Evolutionary conservation across 2,888 invertebrate species (phyloP).

Genomic region (Meiosimyza decipiens): DNA sequence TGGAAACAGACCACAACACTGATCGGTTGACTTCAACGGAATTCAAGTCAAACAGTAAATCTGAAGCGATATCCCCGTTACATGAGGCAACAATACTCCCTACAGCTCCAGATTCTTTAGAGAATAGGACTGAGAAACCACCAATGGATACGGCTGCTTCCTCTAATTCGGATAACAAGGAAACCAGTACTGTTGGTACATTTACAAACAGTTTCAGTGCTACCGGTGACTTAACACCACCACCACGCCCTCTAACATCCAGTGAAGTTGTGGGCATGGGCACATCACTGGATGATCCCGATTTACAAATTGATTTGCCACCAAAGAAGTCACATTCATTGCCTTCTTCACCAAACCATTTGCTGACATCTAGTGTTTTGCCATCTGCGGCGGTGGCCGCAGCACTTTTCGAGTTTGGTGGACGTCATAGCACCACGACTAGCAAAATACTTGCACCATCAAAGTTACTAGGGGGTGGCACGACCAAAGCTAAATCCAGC

Average conservation of each 20-base stretch:
- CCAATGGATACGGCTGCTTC: conserved; percentile 15
- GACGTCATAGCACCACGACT: conserved; percentile 41
- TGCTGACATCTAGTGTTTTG: conserved; percentile 43
- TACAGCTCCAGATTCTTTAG: conserved; percentile 35
- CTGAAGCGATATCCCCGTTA: conserved; percentile 37
- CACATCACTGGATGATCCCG: conserved; percentile 51
- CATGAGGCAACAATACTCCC: conserved; percentile 16
- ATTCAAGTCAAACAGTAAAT: too few species aligned
- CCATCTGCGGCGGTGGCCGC: conserved; percentile 49
- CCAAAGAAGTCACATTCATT: conserved; percentile 61
- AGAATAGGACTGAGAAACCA: conserved; percentile 22
- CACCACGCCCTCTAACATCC: conserved; percentile 61
- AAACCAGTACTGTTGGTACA: conserved; percentile 2
- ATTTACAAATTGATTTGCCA: conserved; percentile 51
- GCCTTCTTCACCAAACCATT: conserved; percentile 59
- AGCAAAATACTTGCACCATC: conserved; percentile 4
- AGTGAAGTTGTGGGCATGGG: conserved; percentile 58
- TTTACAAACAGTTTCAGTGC: not conserved
- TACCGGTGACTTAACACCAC: conserved; percentile 54
- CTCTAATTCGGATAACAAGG: not conserved
- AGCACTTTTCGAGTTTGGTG: conserved; percentile 53
- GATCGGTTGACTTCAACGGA: conserved; percentile 21
- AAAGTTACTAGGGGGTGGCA: too few species aligned
- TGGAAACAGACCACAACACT: not conserved
- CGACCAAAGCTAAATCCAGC: conserved; percentile 33